Evolutionary conservation across 2,113 vertebrate genomes (phyloP).

Genomic region (Narcine bancroftii): DNA sequence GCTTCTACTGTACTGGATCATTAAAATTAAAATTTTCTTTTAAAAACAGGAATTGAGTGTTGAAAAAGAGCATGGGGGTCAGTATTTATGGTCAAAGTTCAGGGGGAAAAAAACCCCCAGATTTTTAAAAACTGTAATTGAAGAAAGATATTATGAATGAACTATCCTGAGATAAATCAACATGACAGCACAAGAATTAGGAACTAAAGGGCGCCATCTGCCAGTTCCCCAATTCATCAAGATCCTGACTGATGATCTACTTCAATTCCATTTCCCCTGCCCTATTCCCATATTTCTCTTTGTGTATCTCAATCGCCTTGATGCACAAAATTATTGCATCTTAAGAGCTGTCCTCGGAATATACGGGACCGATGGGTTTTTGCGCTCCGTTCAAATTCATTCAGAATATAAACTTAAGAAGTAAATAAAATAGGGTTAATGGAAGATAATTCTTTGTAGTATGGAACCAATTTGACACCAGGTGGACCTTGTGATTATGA

Average conservation of each 20-base stretch:
- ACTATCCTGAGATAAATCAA: neutral
- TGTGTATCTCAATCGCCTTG: too few species aligned
- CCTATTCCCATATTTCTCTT: too few species aligned
- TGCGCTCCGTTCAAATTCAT: neutral
- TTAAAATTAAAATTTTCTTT: too few species aligned
- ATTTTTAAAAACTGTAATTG: conserved; percentile 8
- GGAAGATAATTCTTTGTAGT: neutral
- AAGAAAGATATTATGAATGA: too few species aligned
- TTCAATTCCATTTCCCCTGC: too few species aligned
- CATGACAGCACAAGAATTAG: neutral
- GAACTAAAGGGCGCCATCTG: too few species aligned
- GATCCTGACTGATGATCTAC: too few species aligned
- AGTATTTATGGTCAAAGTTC: neutral
- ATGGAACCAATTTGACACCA: neutral
- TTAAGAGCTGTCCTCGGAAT: neutral
- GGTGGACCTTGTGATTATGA: neutral
- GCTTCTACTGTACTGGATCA: too few species aligned
- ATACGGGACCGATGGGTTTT: neutral
- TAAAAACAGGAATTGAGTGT: neutral
- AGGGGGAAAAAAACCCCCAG: neutral
- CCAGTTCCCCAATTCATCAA: too few species aligned
- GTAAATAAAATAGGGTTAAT: neutral
- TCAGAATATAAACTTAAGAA: neutral
- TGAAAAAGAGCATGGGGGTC: neutral
- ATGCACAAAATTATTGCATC: neutral